A percentile compares a stretch with the other conserved stretches of the same genome.
These are phyloP conservation scores for Addax nasomaculatus DNA, from an alignment of 2,113 vertebrate species.

Conservation along the genomic window DNA sequence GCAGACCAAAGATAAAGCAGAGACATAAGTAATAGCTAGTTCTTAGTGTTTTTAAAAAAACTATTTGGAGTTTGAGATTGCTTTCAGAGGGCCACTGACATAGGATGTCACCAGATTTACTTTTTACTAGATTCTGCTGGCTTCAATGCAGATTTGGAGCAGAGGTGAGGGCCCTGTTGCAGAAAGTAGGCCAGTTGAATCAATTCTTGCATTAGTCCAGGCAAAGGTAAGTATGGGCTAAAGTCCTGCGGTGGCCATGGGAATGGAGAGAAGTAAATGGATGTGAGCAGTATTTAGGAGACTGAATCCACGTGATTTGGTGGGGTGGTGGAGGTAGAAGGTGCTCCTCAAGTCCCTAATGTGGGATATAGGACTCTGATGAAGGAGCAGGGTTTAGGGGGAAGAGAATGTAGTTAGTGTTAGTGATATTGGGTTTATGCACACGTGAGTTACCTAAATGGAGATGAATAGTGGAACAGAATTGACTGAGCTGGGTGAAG, in stretches of 20 bases:
- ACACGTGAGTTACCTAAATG: background rate
- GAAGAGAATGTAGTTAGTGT: background rate
- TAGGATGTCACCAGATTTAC: background rate
- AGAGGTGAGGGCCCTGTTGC: background rate
- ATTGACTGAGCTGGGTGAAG: background rate
- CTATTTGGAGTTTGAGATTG: background rate
- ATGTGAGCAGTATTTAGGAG: background rate
- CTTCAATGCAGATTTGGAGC: background rate
- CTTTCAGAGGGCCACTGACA: background rate
- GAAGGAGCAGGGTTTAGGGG: background rate
- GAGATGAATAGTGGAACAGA: background rate
- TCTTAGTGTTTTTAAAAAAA: background rate
- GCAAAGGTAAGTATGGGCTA: background rate
- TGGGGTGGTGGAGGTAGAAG: background rate
- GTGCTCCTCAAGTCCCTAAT: background rate
- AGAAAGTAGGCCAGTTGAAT: background rate
- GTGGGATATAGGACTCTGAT: background rate
- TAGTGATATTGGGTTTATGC: background rate
- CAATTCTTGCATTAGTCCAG: background rate
- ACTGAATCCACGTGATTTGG: background rate
- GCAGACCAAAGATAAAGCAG: background rate
- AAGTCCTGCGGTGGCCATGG: background rate
- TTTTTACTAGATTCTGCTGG: background rate
- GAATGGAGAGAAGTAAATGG: background rate
- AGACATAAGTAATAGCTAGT: background rate